phyloP scores from a whole-genome alignment of 2,888 invertebrate species.

The Erebia palarica region DNA sequence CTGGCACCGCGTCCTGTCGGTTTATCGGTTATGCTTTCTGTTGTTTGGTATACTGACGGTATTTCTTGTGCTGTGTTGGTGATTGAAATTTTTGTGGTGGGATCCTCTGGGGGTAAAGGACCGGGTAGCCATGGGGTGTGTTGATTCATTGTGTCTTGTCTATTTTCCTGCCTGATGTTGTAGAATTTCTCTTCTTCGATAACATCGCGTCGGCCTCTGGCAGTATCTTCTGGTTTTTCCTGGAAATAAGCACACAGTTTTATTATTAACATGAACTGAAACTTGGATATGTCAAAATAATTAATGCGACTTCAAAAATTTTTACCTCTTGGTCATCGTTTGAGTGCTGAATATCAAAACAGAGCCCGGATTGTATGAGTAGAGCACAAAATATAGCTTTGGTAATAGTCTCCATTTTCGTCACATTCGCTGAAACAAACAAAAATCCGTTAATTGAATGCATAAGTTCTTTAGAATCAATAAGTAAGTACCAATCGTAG shows the following conservation, averaged over 20 bases:
- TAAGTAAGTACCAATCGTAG: too few species aligned
- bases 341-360: constrained; percentile 52
- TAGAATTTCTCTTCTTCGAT: constrained; percentile 77
- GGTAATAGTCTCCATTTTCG: constrained; percentile 11
- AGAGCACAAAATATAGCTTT: constrained; percentile 40
- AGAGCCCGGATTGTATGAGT: constrained; percentile 45
- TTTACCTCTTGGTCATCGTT: background rate
- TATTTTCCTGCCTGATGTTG: constrained; percentile 61
- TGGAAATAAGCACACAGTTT: constrained; percentile 39
- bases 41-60: constrained; percentile 64
- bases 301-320: background rate
- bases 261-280: background rate
- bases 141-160: constrained; percentile 53
- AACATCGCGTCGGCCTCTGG: constrained; percentile 70
- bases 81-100: constrained; percentile 71
- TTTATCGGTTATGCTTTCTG: constrained; percentile 74
- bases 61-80: constrained; percentile 63
- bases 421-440: constrained; percentile 18
- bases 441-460: constrained; percentile 1
- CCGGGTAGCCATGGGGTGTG: constrained; percentile 72
- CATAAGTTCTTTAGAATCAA: background rate
- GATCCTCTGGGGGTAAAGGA: constrained; percentile 65
- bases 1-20: constrained; percentile 83
- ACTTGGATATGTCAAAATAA: too few species aligned
- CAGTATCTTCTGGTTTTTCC: constrained; percentile 56